Evolutionary conservation across 2,888 invertebrate genomes (phyloP).

Genomic region (Drosophila buzzatii): DNA sequence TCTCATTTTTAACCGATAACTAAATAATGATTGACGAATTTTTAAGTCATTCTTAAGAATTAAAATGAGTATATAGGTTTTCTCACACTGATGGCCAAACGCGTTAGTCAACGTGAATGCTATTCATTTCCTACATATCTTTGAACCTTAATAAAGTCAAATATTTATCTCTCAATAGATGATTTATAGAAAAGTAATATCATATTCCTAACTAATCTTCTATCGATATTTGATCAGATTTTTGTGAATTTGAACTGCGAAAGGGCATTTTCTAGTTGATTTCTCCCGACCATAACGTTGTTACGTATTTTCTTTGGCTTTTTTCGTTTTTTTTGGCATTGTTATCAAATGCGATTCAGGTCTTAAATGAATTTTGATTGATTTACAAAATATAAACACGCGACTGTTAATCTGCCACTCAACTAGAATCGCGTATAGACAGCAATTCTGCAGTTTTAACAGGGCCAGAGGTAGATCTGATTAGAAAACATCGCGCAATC

Average conservation of each 20-base stretch:
- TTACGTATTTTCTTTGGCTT: neutral
- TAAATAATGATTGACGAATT: conserved; percentile 11
- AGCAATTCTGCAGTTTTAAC: conserved; percentile 35
- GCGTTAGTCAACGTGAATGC: neutral
- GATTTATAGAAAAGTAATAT: too few species aligned
- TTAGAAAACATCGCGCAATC: conserved; percentile 60
- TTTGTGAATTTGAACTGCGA: neutral
- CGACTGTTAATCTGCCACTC: conserved; percentile 61
- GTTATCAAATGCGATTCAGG: conserved; percentile 21
- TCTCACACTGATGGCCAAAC: neutral
- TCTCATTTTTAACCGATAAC: conserved; percentile 18
- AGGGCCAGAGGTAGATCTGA: conserved; percentile 65
- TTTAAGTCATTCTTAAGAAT: neutral
- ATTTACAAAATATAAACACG: conserved; percentile 60
- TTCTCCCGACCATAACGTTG: neutral
- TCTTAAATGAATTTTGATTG: conserved; percentile 53
- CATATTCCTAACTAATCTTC: too few species aligned
- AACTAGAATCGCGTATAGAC: conserved; percentile 47
- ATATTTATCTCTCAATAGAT: too few species aligned
- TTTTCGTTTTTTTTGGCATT: neutral
- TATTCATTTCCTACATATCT: too few species aligned
- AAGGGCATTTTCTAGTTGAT: neutral
- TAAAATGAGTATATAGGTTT: neutral
- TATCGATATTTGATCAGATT: neutral
- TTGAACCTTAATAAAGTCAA: too few species aligned